These are phyloP conservation scores for Lottia gigantea DNA, from an alignment of 2,888 invertebrate species.

Conservation along the genomic window DNA sequence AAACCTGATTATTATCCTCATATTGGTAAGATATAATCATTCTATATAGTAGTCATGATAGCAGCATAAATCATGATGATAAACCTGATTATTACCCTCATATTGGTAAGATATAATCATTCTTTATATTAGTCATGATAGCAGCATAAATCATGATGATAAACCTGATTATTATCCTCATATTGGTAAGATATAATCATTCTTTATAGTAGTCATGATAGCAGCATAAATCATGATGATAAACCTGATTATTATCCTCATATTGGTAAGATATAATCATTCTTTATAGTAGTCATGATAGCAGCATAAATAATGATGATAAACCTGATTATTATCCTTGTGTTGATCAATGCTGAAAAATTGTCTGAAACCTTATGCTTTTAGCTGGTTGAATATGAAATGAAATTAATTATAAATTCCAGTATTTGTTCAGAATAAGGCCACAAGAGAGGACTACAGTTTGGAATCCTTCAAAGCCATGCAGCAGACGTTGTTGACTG, in stretches of 20 bases:
- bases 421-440: conserved; percentile 85
- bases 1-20: conserved; percentile 85
- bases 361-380: conserved; percentile 15
- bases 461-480: conserved; percentile 56
- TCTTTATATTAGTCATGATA: conserved; percentile 40
- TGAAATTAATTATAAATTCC: conserved; percentile 34
- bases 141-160: conserved; percentile 34
- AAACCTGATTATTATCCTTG: conserved; percentile 85
- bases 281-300: conserved; percentile 39
- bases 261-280: conserved; percentile 67
- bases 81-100: conserved; percentile 85
- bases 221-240: conserved; percentile 69
- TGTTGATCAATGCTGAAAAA: too few species aligned
- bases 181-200: not conserved
- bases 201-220: conserved; percentile 70
- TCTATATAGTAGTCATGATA: conserved; percentile 72
- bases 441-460: conserved; percentile 77
- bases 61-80: conserved; percentile 69
- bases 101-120: conserved; percentile 67
- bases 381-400: too few species aligned
- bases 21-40: conserved; percentile 71
- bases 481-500: conserved; percentile 51
- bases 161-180: conserved; percentile 14
- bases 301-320: conserved; percentile 69
- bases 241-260: conserved; percentile 85